Evolutionary conservation across 2,797 vertebrate genomes (phyloP).

Genomic region (Danio albolineatus): DNA sequence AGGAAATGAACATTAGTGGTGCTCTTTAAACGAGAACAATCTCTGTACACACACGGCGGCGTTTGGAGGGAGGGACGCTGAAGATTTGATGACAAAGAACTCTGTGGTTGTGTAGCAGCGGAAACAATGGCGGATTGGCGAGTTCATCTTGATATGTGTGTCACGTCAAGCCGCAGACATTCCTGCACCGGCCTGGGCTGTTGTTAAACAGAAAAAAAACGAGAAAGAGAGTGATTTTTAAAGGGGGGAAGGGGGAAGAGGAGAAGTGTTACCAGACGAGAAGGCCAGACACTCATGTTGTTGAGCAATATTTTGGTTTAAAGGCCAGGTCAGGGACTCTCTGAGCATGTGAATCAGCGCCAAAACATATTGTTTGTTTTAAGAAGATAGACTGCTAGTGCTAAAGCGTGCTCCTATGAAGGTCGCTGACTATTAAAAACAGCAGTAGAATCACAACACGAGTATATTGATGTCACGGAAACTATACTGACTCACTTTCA

Average conservation of each 20-base stretch:
- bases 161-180: slow-evolving; percentile 74
- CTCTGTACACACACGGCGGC: slow-evolving; percentile 23
- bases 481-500: too few species aligned
- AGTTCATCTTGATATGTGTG: slow-evolving; percentile 69
- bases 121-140: slow-evolving; percentile 60
- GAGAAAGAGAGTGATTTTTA: not conserved
- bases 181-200: slow-evolving; percentile 70
- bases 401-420: too few species aligned
- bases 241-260: slow-evolving; percentile 24
- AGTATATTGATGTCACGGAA: too few species aligned
- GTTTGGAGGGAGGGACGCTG: slow-evolving; percentile 35
- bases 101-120: slow-evolving; percentile 39
- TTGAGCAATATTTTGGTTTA: slow-evolving; percentile 35
- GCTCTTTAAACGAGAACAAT: slow-evolving; percentile 29
- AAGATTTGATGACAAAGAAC: slow-evolving; percentile 54
- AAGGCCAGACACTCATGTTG: slow-evolving; percentile 29
- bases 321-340: not conserved
- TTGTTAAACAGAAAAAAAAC: slow-evolving; percentile 71
- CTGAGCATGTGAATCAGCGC: not conserved
- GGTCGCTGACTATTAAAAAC: too few species aligned
- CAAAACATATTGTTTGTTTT: not conserved
- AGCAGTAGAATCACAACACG: too few species aligned
- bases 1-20: slow-evolving; percentile 53
- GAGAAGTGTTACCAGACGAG: slow-evolving; percentile 58
- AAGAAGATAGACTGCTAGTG: not conserved